phyloP scores from a whole-genome alignment of 2,888 invertebrate species.

The Serripes groenlandicus region DNA sequence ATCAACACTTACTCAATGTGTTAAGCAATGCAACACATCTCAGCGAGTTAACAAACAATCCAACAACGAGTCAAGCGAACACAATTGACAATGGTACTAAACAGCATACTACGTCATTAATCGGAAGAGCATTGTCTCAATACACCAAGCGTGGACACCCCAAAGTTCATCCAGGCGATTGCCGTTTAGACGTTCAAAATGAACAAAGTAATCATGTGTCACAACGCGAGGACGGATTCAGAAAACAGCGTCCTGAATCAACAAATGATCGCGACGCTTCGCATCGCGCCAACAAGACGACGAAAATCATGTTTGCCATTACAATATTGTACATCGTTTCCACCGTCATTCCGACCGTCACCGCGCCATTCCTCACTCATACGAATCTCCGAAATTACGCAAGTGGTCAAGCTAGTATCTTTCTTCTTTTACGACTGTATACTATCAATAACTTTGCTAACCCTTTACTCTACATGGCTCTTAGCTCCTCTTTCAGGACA shows the following conservation, averaged over 20 bases:
- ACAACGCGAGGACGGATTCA: not conserved
- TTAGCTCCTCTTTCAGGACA: conserved; percentile 2
- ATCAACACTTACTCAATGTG: not conserved
- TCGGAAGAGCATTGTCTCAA: not conserved
- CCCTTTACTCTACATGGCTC: conserved; percentile 4
- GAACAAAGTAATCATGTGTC: no score
- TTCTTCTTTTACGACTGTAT: not conserved
- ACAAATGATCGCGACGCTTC: not conserved
- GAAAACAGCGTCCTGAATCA: not conserved
- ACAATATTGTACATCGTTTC: not conserved
- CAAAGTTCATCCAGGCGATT: not conserved
- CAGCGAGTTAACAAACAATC: not conserved
- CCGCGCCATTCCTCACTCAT: not conserved
- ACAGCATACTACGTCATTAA: not conserved
- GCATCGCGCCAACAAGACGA: not conserved
- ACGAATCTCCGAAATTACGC: conserved; percentile 6
- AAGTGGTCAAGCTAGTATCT: not conserved
- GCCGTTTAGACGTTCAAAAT: not conserved
- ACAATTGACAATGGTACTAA: not conserved
- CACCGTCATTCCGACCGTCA: not conserved
- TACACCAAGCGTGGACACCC: not conserved
- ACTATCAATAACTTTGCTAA: conserved; percentile 18
- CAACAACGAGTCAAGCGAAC: not conserved
- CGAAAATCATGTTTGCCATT: conserved; percentile 15
- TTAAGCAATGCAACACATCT: not conserved